A percentile compares a stretch with the other conserved stretches of the same genome.
Conservation (phyloP, 2,888 invertebrate species). For the Dermolepida albohirtum region DNA sequence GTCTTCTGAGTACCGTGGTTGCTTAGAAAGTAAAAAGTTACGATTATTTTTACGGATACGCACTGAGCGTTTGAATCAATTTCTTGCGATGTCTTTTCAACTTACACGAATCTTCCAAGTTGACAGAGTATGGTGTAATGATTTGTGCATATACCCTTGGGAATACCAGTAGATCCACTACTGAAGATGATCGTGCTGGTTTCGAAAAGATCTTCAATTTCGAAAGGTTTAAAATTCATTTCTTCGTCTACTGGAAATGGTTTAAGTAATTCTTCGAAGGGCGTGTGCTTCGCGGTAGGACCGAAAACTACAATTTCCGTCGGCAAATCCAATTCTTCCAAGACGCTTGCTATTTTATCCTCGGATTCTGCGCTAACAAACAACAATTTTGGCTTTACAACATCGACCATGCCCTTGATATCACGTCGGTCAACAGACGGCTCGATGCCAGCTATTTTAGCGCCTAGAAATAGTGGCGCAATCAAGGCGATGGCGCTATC, state of each 20-base stretch:
- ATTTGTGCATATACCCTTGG: conserved; percentile 52
- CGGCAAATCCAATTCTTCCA: conserved; percentile 16
- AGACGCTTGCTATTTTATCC: conserved; percentile 36
- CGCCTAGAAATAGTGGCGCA: conserved; percentile 65
- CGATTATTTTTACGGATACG: not conserved
- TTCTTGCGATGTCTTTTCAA: not conserved
- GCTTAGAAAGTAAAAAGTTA: not conserved
- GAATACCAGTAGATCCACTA: conserved; percentile 52
- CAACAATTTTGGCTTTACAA: conserved; percentile 49
- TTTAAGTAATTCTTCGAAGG: conserved; percentile 27
- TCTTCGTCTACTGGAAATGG: conserved; percentile 37
- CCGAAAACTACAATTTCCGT: conserved; percentile 47
- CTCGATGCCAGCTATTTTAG: conserved; percentile 55
- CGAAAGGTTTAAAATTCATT: conserved; percentile 45
- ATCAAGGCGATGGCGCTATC: conserved; percentile 65
- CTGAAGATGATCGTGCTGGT: conserved; percentile 51
- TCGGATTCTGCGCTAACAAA: conserved; percentile 42
- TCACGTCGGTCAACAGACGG: conserved; percentile 51
- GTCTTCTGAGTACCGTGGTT: not conserved
- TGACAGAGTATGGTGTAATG: conserved; percentile 43
- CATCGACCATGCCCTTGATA: conserved; percentile 48
- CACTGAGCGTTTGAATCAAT: no score
- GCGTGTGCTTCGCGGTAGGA: not conserved
- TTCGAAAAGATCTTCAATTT: conserved; percentile 42
- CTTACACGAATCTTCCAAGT: conserved; percentile 6